These are phyloP conservation scores for Dipodomys stephensi DNA, from an alignment of 2,113 vertebrate species.

Conservation along the genomic window DNA sequence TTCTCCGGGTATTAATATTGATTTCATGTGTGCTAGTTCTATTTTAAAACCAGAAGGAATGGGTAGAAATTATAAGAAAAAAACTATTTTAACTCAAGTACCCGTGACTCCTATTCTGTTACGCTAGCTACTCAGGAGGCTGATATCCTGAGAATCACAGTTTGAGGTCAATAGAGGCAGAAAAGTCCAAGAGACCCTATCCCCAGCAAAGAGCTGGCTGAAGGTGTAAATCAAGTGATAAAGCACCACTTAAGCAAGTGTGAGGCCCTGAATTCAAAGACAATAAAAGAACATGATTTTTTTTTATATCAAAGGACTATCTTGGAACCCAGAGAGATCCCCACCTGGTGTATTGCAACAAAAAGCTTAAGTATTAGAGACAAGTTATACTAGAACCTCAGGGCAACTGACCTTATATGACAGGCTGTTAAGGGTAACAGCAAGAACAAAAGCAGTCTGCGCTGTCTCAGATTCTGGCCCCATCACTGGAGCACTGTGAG, in stretches of 20 bases:
- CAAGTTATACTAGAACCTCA: no score
- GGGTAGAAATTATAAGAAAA: not conserved
- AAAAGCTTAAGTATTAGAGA: not conserved
- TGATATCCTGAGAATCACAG: no score
- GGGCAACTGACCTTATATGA: not conserved
- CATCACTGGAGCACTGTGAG: not conserved
- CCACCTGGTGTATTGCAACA: not conserved
- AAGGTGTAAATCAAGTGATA: no score
- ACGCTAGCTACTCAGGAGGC: no score
- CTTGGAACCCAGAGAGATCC: no score
- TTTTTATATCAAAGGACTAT: not conserved
- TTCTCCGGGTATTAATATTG: not conserved
- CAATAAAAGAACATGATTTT: not conserved
- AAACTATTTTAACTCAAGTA: not conserved
- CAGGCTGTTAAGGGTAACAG: not conserved
- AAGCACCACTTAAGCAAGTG: no score
- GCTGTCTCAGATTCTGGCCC: not conserved
- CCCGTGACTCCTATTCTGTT: no score
- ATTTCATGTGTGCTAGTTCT: not conserved
- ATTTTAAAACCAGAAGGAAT: not conserved
- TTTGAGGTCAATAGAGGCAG: no score
- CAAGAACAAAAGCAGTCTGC: not conserved
- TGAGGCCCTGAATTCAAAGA: not conserved
- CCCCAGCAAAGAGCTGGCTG: no score
- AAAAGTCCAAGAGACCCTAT: no score